These are phyloP conservation scores for Atethmia centrago DNA, from an alignment of 2,888 invertebrate genomes.

Conservation along the genomic window DNA sequence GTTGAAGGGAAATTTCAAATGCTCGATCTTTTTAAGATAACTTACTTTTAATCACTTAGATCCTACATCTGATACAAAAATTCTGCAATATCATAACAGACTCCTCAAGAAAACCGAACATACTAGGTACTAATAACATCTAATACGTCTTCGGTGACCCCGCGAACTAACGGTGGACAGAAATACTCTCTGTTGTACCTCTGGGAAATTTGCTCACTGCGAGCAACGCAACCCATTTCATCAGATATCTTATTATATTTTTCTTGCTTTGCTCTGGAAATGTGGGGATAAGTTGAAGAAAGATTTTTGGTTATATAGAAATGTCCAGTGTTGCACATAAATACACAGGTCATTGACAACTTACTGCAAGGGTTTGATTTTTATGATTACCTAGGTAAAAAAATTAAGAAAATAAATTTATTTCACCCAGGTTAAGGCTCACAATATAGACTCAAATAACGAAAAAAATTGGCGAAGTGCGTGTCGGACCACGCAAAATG, in stretches of 20 bases:
- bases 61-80: too few relatives aligned
- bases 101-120: background rate
- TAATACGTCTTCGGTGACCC: conserved; percentile 51
- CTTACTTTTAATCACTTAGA: too few relatives aligned
- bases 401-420: too few relatives aligned
- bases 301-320: background rate
- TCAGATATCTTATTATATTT: conserved; percentile 52
- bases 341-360: background rate
- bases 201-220: conserved; percentile 62
- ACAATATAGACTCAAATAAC: too few relatives aligned
- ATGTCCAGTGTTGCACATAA: background rate
- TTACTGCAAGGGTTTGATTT: background rate
- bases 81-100: background rate
- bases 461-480: too few relatives aligned
- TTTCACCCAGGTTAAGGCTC: too few relatives aligned
- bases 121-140: conserved; percentile 18
- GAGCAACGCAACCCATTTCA: conserved; percentile 54
- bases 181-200: conserved; percentile 55
- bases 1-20: too few relatives aligned
- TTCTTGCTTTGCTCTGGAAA: conserved; percentile 25
- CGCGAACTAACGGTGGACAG: conserved; percentile 49
- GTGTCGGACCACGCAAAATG: too few relatives aligned
- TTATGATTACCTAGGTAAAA: background rate
- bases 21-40: too few relatives aligned
- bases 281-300: background rate